A percentile compares a stretch with the other conserved stretches of the same genome.
Evolutionary conservation across 1,140 invertebrate species (phyloP).

Genomic region (Plectus sambesii): DNA sequence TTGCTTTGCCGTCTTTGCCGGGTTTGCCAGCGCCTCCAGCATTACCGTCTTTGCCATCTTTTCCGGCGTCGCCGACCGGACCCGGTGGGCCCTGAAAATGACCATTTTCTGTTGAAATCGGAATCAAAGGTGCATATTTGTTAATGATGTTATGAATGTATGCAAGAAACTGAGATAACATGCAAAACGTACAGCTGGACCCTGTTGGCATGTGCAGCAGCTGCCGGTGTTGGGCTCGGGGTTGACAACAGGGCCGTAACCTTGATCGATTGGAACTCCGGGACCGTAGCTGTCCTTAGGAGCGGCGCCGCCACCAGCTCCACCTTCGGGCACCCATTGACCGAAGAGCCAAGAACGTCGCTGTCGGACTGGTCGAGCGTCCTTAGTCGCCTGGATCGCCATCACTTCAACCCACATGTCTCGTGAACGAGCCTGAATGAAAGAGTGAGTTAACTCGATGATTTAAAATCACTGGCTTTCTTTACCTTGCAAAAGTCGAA

Average conservation of each 20-base stretch:
- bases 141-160: too few relatives aligned
- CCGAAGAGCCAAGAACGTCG: slow-evolving; percentile 30
- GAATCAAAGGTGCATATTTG: too few relatives aligned
- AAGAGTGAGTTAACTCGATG: too few relatives aligned
- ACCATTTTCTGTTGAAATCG: too few relatives aligned
- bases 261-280: slow-evolving; percentile 9
- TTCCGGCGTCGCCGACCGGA: slow-evolving; percentile 23
- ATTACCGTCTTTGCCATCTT: slow-evolving; percentile 27
- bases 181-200: slow-evolving; percentile 24
- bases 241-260: slow-evolving; percentile 28
- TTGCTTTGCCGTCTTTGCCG: slow-evolving; percentile 20
- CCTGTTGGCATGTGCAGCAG: slow-evolving; percentile 29
- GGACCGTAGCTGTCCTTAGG: slow-evolving; percentile 1
- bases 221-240: slow-evolving; percentile 23
- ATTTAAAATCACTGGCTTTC: too few relatives aligned
- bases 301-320: slow-evolving; percentile 25
- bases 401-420: too few relatives aligned
- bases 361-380: too few relatives aligned
- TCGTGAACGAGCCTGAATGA: too few relatives aligned
- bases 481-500: too few relatives aligned
- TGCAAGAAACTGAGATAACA: too few relatives aligned
- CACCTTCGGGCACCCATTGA: slow-evolving; percentile 28
- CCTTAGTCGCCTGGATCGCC: too few relatives aligned
- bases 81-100: too few relatives aligned
- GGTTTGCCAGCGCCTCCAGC: slow-evolving; percentile 20